These are phyloP conservation scores for Drosophila lutescens DNA, from an alignment of 2,888 invertebrate species.

Conservation along the genomic window DNA sequence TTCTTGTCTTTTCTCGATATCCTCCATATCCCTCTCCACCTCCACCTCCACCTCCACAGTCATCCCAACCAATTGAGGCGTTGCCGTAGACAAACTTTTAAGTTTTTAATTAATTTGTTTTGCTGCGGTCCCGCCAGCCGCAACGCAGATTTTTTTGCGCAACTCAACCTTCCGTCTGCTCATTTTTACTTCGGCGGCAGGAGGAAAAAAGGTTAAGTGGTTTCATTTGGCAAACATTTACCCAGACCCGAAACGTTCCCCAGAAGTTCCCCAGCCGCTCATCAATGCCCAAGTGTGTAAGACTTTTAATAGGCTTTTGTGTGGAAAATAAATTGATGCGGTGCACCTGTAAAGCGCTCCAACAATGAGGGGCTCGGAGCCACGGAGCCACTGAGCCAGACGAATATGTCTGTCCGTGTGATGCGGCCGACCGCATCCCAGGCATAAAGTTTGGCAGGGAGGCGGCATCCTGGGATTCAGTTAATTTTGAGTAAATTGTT, in stretches of 20 bases:
- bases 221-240: slow-evolving; percentile 78
- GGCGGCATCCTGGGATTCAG: slow-evolving; percentile 51
- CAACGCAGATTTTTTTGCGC: slow-evolving; percentile 15
- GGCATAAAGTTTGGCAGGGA: slow-evolving; percentile 42
- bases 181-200: slow-evolving; percentile 58
- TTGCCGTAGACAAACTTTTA: slow-evolving; percentile 59
- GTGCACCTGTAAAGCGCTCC: slow-evolving; percentile 74
- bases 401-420: slow-evolving; percentile 54
- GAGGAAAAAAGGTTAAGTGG: slow-evolving; percentile 75
- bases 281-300: slow-evolving; percentile 62
- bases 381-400: slow-evolving; percentile 21
- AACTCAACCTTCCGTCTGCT: slow-evolving; percentile 20
- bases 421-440: slow-evolving; percentile 66
- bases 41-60: slow-evolving; percentile 13
- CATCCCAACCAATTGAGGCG: slow-evolving; percentile 22
- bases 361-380: slow-evolving; percentile 55
- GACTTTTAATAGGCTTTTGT: slow-evolving; percentile 79
- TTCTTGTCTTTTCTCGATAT: not conserved
- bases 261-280: slow-evolving; percentile 34
- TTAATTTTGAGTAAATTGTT: slow-evolving; percentile 75
- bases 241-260: slow-evolving; percentile 41
- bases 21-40: slow-evolving; percentile 3
- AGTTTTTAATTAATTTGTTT: slow-evolving; percentile 78
- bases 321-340: slow-evolving; percentile 80
- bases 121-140: slow-evolving; percentile 55